A percentile compares a stretch with the other conserved stretches of the same genome.
phyloP scores from a whole-genome alignment of 2,113 vertebrate genomes.

The Brienomyrus longianalis region DNA sequence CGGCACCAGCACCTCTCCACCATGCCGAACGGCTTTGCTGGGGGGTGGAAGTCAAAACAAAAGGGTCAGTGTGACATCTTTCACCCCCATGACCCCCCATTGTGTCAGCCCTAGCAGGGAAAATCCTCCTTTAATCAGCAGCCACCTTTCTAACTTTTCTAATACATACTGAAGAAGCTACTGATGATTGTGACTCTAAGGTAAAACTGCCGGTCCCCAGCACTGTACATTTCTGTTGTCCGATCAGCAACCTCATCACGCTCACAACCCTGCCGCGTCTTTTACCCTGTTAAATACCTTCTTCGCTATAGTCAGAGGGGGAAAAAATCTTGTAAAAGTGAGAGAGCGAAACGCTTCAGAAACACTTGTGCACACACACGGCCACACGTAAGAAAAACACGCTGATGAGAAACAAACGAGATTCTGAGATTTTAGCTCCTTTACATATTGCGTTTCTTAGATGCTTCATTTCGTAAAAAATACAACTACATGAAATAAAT shows the following conservation, averaged over 20 bases:
- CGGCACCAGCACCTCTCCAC: conserved; percentile 92
- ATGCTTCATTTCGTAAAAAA: neutral
- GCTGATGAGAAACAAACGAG: neutral
- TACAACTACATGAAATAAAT: neutral
- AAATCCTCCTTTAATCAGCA: neutral
- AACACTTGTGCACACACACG: neutral
- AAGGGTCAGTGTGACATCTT: neutral
- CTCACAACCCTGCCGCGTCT: neutral
- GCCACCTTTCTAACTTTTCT: neutral
- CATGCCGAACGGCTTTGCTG: conserved; percentile 92
- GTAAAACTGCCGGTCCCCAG: neutral
- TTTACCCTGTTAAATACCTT: neutral
- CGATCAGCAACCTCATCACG: neutral
- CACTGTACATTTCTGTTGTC: neutral
- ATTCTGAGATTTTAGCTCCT: neutral
- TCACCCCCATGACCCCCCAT: neutral
- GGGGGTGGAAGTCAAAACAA: conserved; percentile 21
- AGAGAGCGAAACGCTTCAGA: neutral
- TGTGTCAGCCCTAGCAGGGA: conserved; percentile 31
- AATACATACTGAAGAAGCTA: neutral
- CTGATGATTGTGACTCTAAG: neutral
- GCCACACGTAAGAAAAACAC: neutral
- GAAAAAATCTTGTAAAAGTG: neutral
- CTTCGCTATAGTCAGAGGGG: neutral
- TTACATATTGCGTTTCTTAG: neutral